Base-by-base conservation (phyloP, 2,113 vertebrate species). In the zebrafish (Danio rerio) region DNA sequence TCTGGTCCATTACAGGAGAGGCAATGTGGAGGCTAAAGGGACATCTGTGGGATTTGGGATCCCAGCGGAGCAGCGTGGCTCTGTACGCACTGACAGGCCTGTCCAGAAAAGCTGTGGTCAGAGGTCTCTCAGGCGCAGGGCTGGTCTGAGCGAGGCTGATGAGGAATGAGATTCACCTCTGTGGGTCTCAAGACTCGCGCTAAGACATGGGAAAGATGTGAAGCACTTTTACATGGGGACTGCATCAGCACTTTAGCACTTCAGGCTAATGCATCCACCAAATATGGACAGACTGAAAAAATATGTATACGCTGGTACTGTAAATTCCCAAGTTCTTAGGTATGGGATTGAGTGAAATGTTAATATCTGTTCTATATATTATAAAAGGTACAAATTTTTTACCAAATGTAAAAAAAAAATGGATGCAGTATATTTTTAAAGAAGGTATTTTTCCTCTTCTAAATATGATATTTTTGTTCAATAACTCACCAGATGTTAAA, bases 161-260 rank as follows among this genome's bases (percentile, higher is more conserved):
- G 79, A 85, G 76, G 68, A 85, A 86, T 86, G 80, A 81, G 78
- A 81, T 87, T 78, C 73, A 84, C 84, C 75, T 82, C 80, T 71
- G 82, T 80, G 83, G 65, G 81, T 86, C 77, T 85, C 71, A 66
- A 68, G 78, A 80, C 81, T 61, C 21, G 63, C 12, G 47, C 55
- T 69, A 18, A 78, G 49, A 68, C 78, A 47, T 77, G 72, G 84
- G 62, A 76, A 74, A 81, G 72, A 81, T 61, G 47, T 69, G 63
- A 59, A 59, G 81, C 81, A 83, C 63, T 83, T 78, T 59, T 78
- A 59, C 81, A 78, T 6, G 5, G n/a, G 45, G 63, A 63, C 81
- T 71, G 81, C 9, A 53, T 86, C 85, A 86, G 85, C 81, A 86
- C 40, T 76, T 86, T 74, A 52, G 7, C 5, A 59, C 18, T 21